These are phyloP conservation scores for Harpalus rubripes DNA, from an alignment of 2,888 invertebrate genomes.

Conservation along the genomic window DNA sequence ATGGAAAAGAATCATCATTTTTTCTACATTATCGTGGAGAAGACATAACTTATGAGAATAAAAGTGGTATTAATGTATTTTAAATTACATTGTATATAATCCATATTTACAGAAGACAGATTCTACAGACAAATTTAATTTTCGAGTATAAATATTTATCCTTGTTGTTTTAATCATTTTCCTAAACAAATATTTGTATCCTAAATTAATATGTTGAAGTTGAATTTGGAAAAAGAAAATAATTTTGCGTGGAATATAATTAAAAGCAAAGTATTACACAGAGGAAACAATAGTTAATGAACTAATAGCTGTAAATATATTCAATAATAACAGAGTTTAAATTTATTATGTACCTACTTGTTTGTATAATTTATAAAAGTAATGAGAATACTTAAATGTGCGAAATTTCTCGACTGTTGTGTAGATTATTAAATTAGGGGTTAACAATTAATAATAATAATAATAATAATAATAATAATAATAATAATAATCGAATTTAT, in stretches of 20 bases:
- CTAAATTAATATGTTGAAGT: conserved; percentile 38
- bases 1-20: conserved; percentile 12
- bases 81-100: conserved; percentile 36
- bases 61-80: conserved; percentile 20
- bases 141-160: conserved; percentile 25
- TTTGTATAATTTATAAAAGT: no score
- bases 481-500: no score
- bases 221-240: conserved; percentile 31
- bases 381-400: no score
- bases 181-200: conserved; percentile 6
- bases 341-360: no score
- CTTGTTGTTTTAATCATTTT: conserved; percentile 35
- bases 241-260: conserved; percentile 8
- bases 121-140: conserved; percentile 20
- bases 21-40: conserved; percentile 13
- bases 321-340: no score
- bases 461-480: no score
- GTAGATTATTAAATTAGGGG: no score
- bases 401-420: no score
- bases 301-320: not conserved
- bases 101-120: not conserved
- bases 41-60: not conserved
- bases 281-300: not conserved
- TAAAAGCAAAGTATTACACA: conserved; percentile 3
- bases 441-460: no score